Conservation (phyloP, 1,140 invertebrate species). For the Aphis craccivora region DNA sequence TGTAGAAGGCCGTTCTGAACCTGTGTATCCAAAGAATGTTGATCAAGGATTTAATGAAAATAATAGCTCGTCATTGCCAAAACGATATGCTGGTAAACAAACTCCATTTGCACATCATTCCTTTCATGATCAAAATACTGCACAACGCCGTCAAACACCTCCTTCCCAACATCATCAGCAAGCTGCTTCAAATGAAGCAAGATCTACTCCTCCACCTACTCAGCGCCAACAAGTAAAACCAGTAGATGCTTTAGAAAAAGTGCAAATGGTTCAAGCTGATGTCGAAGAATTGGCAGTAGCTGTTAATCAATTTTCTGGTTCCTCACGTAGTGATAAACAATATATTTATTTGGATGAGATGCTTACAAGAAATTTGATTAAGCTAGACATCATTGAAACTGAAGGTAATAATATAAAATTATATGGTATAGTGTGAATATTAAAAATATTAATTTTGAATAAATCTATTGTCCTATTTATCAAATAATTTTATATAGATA, state of each 20-base stretch:
- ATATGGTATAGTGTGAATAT: background rate
- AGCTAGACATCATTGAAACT: slow-evolving; percentile 90
- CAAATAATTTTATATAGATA: too few relatives aligned
- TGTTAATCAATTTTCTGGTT: slow-evolving; percentile 79
- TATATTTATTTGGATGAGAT: slow-evolving; percentile 93
- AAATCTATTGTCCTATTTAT: too few relatives aligned
- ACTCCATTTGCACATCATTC: slow-evolving; percentile 58
- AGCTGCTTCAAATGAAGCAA: slow-evolving; percentile 59
- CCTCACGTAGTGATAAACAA: slow-evolving; percentile 78
- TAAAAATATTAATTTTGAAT: background rate
- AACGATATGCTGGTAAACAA: slow-evolving; percentile 58
- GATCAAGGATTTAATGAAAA: slow-evolving; percentile 20
- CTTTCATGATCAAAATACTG: slow-evolving; percentile 59
- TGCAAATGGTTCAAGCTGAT: slow-evolving; percentile 81
- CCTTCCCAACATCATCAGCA: slow-evolving; percentile 63
- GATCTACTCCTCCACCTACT: slow-evolving; percentile 62
- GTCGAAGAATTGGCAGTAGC: slow-evolving; percentile 78
- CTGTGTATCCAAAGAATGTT: slow-evolving; percentile 60
- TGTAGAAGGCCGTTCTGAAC: slow-evolving; percentile 72
- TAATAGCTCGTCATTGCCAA: slow-evolving; percentile 24
- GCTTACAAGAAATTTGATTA: slow-evolving; percentile 89
- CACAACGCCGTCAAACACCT: slow-evolving; percentile 59
- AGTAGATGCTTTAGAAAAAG: slow-evolving; percentile 78
- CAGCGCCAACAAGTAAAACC: slow-evolving; percentile 64
- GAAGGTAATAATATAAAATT: slow-evolving; percentile 75